phyloP scores from a whole-genome alignment of 1,140 invertebrate genomes.

The Microvelia longipes region DNA sequence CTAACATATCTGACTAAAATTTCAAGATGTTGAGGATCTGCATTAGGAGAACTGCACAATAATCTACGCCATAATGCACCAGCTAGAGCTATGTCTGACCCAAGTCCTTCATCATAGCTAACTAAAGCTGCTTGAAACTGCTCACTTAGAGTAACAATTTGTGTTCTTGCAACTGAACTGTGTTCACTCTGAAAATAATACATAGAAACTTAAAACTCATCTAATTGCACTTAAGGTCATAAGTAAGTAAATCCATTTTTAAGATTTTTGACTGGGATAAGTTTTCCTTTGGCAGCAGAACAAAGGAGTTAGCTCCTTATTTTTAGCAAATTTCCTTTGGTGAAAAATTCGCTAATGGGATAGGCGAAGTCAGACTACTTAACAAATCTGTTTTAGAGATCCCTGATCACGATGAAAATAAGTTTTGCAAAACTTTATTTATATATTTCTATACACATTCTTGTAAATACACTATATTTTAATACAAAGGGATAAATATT shows the following conservation, averaged over 20 bases:
- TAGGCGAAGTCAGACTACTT: too few species aligned
- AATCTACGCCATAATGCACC: slow-evolving; percentile 69
- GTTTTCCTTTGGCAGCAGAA: too few species aligned
- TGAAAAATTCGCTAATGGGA: too few species aligned
- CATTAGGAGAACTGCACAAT: slow-evolving; percentile 42
- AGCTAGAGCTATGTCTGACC: slow-evolving; percentile 53
- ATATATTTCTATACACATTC: too few species aligned
- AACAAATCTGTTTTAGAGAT: too few species aligned
- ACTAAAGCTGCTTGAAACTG: slow-evolving; percentile 71
- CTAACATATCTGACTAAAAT: slow-evolving; percentile 51
- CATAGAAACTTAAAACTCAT: background rate
- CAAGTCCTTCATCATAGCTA: slow-evolving; percentile 71
- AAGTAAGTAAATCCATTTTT: background rate
- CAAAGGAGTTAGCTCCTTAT: too few species aligned
- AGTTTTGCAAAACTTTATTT: too few species aligned
- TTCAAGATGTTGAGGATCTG: slow-evolving; percentile 43
- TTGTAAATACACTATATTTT: too few species aligned
- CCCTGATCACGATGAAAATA: too few species aligned
- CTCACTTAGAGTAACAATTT: slow-evolving; percentile 37
- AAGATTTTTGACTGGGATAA: too few species aligned
- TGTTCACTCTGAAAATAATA: slow-evolving; percentile 38
- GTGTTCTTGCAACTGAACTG: slow-evolving; percentile 32
- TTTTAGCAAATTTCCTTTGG: too few species aligned
- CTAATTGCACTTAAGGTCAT: background rate
- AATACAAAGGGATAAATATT: too few species aligned